Conservation (phyloP, 1,140 invertebrate species). For the Neotoxoptera formosana region DNA sequence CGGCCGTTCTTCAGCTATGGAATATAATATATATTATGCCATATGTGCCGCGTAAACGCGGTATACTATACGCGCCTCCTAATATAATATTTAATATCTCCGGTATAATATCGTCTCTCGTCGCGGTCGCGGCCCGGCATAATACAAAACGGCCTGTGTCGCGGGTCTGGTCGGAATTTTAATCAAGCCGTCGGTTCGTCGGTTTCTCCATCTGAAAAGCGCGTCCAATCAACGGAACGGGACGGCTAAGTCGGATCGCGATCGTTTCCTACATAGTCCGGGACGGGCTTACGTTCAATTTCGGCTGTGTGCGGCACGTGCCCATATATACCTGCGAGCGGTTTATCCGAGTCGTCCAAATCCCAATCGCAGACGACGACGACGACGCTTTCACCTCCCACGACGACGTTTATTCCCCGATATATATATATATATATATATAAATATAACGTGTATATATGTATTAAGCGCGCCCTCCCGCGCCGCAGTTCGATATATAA, state of each 20-base stretch:
- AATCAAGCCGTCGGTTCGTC: not conserved
- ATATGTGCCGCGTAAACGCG: no score
- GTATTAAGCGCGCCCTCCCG: not conserved
- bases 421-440: not conserved
- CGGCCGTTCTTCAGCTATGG: no score
- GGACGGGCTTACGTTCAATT: conserved; percentile 9
- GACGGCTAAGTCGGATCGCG: not conserved
- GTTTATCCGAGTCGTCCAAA: not conserved
- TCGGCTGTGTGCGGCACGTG: not conserved
- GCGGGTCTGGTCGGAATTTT: not conserved
- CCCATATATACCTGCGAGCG: not conserved
- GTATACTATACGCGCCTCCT: no score
- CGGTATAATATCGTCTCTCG: not conserved
- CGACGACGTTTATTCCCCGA: not conserved
- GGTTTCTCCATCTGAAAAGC: not conserved
- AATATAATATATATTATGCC: no score
- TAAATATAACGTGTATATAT: no score
- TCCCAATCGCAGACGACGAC: not conserved
- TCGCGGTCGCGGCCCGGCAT: no score
- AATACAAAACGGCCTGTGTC: not conserved
- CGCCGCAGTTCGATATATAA: not conserved
- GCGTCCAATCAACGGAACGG: not conserved
- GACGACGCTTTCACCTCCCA: not conserved
- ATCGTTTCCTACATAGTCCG: not conserved
- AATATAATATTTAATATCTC: not conserved